phyloP scores from a whole-genome alignment of 1,140 invertebrate genomes.

The Helicoverpa armigera region DNA sequence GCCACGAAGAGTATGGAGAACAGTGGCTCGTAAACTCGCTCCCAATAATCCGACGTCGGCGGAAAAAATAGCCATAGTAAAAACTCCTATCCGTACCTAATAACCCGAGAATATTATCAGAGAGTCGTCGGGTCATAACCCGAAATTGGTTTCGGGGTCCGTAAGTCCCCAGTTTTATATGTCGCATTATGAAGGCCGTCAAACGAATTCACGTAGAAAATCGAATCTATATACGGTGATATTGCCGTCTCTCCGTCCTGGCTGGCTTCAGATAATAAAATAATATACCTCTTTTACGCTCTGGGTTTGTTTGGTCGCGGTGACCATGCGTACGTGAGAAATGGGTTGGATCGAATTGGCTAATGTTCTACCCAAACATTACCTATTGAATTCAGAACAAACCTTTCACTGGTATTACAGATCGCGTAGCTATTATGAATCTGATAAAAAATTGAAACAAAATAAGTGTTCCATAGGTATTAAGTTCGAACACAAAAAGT shows the following conservation, averaged over 20 bases:
- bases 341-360: conserved; percentile 31
- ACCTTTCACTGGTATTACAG: background rate
- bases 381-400: background rate
- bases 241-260: conserved; percentile 79
- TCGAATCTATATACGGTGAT: conserved; percentile 86
- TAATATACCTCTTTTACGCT: conserved; percentile 79
- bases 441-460: conserved; percentile 47
- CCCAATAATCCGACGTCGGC: conserved; percentile 82
- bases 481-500: conserved; percentile 51
- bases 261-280: conserved; percentile 82
- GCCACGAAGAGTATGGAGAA: conserved; percentile 63
- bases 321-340: conserved; percentile 34
- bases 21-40: conserved; percentile 76
- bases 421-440: conserved; percentile 24
- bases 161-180: conserved; percentile 87
- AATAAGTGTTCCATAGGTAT: conserved; percentile 45
- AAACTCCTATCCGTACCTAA: conserved; percentile 84
- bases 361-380: conserved; percentile 9
- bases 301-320: conserved; percentile 44
- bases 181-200: conserved; percentile 86
- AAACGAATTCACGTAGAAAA: conserved; percentile 87
- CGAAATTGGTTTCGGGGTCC: conserved; percentile 86
- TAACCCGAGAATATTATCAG: conserved; percentile 83
- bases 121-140: conserved; percentile 85
- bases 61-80: conserved; percentile 77